Base-by-base conservation (phyloP, 2,888 invertebrate genomes). In the Heliconius charithonia region DNA sequence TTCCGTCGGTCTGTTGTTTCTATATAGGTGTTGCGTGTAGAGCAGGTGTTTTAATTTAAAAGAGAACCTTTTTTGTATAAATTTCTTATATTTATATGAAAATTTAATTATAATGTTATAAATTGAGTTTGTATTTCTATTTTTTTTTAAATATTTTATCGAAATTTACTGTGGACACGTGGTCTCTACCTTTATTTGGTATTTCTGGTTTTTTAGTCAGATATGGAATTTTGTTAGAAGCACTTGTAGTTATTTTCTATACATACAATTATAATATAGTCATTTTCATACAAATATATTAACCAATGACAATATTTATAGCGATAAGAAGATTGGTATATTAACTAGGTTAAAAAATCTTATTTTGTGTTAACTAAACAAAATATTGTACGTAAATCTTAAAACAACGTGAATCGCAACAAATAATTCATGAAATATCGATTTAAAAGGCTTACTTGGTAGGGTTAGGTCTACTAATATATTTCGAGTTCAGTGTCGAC, bases 401-500 rank as follows among this genome's bases (percentile, higher is more conserved):
- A 63, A 63, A 29, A 9, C n/a, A n/a, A 29, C 3, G 6, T 63
- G 27, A 63, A 16, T 27, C 63, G 63, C 13, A 13, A 63, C 63
- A 92, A 86, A 81, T 85, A 88, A 93, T 93, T 93, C 92, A 90
- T 92, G 92, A 84, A 87, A 85, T 79, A 85, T 86, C 86, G 87
- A 89, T 89, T 87, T 85, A 84, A 86, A 86, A 89, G 87, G 88
- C 86, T 88, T 89, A 92, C 91, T 92, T 89, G 86, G 90, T 88
- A 88, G 89, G 89, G 91, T 91, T 91, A 92, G 93, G 91, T 88
- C 90, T 86, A 90, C 93, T 93, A 94, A 93, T 93, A 94, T 92
- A 93, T 94, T 93, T 93, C 90, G 87, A 88, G 87, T 87, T 87
- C 87, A 86, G 88, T 90, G 94, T 89, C 92, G 93, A 92, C 93